Conservation (phyloP, 2,888 invertebrate genomes). For the Heliconius hortense region DNA sequence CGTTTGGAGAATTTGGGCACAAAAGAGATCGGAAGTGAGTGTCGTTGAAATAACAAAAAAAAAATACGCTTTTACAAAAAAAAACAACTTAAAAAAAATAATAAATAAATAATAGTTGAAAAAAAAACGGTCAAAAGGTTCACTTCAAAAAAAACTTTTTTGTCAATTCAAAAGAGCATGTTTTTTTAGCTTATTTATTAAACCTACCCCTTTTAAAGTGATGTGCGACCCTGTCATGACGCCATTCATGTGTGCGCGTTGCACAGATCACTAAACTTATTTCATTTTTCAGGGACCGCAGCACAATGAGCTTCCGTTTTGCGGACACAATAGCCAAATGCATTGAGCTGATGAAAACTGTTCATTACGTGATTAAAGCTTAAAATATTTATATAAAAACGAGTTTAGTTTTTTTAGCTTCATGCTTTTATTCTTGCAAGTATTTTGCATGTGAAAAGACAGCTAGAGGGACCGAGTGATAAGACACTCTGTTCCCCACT, state of each 20-base stretch:
- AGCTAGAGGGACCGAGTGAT: neutral
- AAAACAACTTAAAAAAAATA: too few relatives aligned
- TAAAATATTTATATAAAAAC: neutral
- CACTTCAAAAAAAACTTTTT: too few relatives aligned
- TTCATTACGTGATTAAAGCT: conserved; percentile 15
- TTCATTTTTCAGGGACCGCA: conserved; percentile 21
- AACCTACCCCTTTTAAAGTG: neutral
- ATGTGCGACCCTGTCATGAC: neutral
- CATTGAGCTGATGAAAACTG: conserved; percentile 19
- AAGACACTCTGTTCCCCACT: neutral
- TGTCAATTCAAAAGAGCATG: too few relatives aligned
- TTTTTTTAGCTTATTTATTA: too few relatives aligned
- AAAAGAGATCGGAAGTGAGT: too few relatives aligned
- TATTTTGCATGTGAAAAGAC: neutral
- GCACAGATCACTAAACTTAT: conserved; percentile 14
- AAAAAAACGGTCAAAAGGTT: too few relatives aligned
- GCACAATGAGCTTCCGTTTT: conserved; percentile 22
- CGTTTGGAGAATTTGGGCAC: too few relatives aligned
- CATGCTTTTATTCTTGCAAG: too few relatives aligned
- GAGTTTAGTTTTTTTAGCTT: neutral
- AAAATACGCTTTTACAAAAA: too few relatives aligned
- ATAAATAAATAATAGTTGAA: too few relatives aligned
- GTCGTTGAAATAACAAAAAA: too few relatives aligned
- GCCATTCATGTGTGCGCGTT: neutral
- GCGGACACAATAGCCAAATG: conserved; percentile 22